Evolutionary conservation across 2,113 vertebrate species (phyloP).

Genomic region (Hippocampus guttulatus): DNA sequence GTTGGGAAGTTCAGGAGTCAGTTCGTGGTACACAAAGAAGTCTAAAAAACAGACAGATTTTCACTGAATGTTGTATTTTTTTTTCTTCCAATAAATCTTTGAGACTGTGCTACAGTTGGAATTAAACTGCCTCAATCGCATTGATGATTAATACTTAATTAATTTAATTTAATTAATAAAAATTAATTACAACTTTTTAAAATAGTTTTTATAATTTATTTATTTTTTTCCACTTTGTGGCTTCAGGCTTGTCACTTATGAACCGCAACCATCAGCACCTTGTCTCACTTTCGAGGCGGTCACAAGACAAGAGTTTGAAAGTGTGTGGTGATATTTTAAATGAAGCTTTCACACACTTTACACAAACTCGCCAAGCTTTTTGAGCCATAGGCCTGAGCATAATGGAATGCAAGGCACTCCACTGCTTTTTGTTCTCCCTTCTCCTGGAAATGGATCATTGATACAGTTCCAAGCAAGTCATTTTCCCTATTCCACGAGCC

Average conservation of each 20-base stretch:
- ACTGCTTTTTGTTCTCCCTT: slow-evolving; percentile 9
- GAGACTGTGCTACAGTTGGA: too few relatives aligned
- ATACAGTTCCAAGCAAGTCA: slow-evolving; percentile 41
- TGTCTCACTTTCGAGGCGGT: slow-evolving; percentile 13
- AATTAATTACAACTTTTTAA: too few relatives aligned
- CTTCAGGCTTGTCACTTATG: neutral
- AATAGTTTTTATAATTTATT: too few relatives aligned
- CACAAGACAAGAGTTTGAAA: slow-evolving; percentile 1
- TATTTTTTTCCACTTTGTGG: neutral
- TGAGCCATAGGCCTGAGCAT: neutral
- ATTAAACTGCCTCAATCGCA: too few relatives aligned
- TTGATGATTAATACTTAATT: too few relatives aligned
- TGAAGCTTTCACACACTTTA: slow-evolving; percentile 10
- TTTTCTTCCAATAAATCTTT: too few relatives aligned
- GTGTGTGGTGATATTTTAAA: slow-evolving; percentile 6
- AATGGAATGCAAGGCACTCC: slow-evolving; percentile 38
- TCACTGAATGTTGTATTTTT: too few relatives aligned
- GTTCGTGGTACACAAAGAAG: too few relatives aligned
- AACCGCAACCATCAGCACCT: slow-evolving; percentile 15
- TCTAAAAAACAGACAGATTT: too few relatives aligned
- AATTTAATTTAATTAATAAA: too few relatives aligned
- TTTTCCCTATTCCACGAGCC: slow-evolving; percentile 29
- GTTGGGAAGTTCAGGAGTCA: too few relatives aligned
- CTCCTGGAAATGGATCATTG: slow-evolving; percentile 39
- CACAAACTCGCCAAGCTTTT: slow-evolving; percentile 9